A percentile compares a stretch with the other conserved stretches of the same genome.
Evolutionary conservation across 2,113 vertebrate genomes (phyloP).

Genomic region (Glareola pratincola): DNA sequence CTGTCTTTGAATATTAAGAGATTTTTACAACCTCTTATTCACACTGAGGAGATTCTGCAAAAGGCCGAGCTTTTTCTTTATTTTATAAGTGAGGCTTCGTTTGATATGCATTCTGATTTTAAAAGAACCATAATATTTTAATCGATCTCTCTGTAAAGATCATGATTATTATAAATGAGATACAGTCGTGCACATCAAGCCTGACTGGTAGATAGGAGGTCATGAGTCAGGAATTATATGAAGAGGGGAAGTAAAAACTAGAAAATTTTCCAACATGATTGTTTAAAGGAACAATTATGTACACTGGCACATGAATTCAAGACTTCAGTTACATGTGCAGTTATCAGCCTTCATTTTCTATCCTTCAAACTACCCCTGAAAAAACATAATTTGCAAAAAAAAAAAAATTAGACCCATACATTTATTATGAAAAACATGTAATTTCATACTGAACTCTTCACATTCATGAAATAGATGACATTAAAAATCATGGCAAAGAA

Average conservation of each 20-base stretch:
- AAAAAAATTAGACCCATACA: slow-evolving; percentile 29
- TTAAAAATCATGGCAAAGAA: slow-evolving; percentile 50
- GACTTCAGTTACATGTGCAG: slow-evolving; percentile 46
- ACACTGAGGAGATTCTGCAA: background rate
- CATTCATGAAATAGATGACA: slow-evolving; percentile 48
- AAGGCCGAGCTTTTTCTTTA: background rate
- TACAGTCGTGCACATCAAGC: slow-evolving; percentile 41
- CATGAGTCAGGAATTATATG: slow-evolving; percentile 35
- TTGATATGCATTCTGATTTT: slow-evolving; percentile 45
- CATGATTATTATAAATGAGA: slow-evolving; percentile 46
- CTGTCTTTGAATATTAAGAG: slow-evolving; percentile 53
- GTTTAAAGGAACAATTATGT: slow-evolving; percentile 61
- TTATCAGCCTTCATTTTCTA: slow-evolving; percentile 57
- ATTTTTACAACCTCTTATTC: slow-evolving; percentile 50
- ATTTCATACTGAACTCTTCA: slow-evolving; percentile 58
- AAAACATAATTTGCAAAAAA: slow-evolving; percentile 58
- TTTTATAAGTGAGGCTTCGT: background rate
- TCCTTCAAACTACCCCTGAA: slow-evolving; percentile 29
- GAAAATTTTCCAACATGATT: slow-evolving; percentile 40
- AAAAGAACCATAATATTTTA: slow-evolving; percentile 59
- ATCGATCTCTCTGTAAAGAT: slow-evolving; percentile 43
- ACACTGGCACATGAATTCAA: slow-evolving; percentile 33
- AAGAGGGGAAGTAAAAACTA: slow-evolving; percentile 37
- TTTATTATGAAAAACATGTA: slow-evolving; percentile 53
- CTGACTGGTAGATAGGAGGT: slow-evolving; percentile 45